phyloP scores from a whole-genome alignment of 2,888 invertebrate genomes.

The Toxonevra muliebris region DNA sequence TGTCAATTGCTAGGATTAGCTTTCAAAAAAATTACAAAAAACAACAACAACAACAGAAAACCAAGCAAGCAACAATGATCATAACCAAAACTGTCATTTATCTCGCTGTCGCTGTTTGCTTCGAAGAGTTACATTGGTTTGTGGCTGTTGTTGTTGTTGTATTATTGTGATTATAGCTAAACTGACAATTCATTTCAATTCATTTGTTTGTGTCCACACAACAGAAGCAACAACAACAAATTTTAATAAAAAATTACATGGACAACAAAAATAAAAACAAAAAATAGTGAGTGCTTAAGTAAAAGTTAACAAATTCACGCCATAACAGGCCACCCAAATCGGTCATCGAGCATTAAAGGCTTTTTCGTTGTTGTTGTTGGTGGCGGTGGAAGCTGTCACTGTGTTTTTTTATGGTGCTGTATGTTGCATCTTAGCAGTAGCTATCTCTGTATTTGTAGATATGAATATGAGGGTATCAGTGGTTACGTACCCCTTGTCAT shows the following conservation, averaged over 20 bases:
- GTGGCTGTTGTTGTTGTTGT: neutral
- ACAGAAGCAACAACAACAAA: conserved; percentile 17
- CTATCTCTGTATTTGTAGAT: neutral
- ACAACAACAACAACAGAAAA: conserved; percentile 17
- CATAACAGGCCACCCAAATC: conserved; percentile 59
- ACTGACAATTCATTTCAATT: conserved; percentile 23
- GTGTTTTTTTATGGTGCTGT: neutral
- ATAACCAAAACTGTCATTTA: conserved; percentile 42
- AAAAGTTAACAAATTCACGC: conserved; percentile 64
- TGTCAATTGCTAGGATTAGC: conserved; percentile 39
- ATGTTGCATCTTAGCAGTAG: neutral
- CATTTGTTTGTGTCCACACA: neutral
- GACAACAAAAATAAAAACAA: conserved; percentile 25
- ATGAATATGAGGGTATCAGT: neutral
- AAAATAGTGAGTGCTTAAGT: conserved; percentile 47
- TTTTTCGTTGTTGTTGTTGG: conserved; percentile 10
- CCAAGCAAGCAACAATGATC: conserved; percentile 30
- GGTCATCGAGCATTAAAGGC: neutral
- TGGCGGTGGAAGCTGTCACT: neutral
- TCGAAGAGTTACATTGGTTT: neutral
- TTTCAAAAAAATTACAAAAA: conserved; percentile 26
- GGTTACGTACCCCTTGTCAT: neutral
- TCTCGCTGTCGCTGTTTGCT: conserved; percentile 35
- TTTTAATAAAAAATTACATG: neutral
- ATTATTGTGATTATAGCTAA: conserved; percentile 6